phyloP scores from a whole-genome alignment of 2,113 vertebrate genomes.

The Erythrocebus patas region DNA sequence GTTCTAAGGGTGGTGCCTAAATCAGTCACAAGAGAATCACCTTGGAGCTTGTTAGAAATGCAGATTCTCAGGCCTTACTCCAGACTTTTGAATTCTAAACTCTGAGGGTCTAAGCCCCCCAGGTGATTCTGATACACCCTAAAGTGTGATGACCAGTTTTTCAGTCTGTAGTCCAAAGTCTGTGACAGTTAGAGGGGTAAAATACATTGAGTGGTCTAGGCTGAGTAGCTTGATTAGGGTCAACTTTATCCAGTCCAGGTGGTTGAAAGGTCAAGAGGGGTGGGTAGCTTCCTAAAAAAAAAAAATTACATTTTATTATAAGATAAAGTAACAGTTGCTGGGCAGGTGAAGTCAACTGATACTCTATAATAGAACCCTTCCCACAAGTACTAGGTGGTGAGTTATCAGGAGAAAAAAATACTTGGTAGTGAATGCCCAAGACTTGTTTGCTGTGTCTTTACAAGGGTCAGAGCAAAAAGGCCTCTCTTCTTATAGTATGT shows the following conservation, averaged over 20 bases:
- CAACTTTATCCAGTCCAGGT: background rate
- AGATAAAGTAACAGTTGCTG: background rate
- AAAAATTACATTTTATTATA: background rate
- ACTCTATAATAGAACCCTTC: background rate
- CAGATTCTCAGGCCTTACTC: background rate
- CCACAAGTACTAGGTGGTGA: background rate
- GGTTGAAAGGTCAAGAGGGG: background rate
- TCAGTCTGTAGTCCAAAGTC: background rate
- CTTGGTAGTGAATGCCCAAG: background rate
- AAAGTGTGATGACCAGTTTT: background rate
- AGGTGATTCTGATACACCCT: background rate
- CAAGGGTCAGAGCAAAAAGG: background rate
- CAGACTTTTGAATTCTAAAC: background rate
- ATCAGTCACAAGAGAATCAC: background rate
- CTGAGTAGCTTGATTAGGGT: background rate
- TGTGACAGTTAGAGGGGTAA: background rate
- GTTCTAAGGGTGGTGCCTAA: background rate
- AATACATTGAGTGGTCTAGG: background rate
- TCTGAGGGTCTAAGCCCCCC: accelerated
- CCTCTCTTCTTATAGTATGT: background rate
- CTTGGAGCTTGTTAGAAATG: background rate
- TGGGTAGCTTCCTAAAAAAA: background rate
- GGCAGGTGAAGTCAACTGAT: background rate
- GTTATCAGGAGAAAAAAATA: background rate
- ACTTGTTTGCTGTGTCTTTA: background rate